Evolutionary conservation across 2,797 vertebrate genomes (phyloP), one percentile per base, ranked within the genome.

Genomic region (Vipera ursinii): DNA sequence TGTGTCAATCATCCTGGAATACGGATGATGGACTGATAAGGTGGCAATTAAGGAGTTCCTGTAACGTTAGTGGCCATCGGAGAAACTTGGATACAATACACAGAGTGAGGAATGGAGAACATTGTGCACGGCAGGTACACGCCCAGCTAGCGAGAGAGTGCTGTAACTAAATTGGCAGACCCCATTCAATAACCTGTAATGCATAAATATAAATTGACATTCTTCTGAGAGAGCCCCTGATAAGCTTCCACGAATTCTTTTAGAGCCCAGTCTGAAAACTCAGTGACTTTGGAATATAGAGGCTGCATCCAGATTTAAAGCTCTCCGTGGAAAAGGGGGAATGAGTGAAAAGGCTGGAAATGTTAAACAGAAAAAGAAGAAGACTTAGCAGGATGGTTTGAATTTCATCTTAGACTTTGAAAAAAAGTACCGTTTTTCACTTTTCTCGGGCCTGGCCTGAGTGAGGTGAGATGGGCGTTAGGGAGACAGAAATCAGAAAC

Each of bases 11-110:
- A 69, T 90, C 57, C 87, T 92, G 93, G 91, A 89, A 91, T 91
- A 63, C 93, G 60, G 86, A 94, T 94, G 95, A 95, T 91, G 94
- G 92, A 94, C 93, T 93, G 95, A 96, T 96, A 96, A 95, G 92
- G 60, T 92, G 88, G 93, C 93, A 92, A 93, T 96, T 95, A 95
- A 91, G 61, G 57, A 95, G 94, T 96, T 96, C 95, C 95, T 95
- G 93, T 90, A 53, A 65, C 53, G 82, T 93, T 93, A 28, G 44
- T 86, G 88, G 90, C 51, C 92, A 88, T 63, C 7, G 20, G 93
- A 88, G 59, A 86, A 88, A 90, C 65, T 93, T 91, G 92, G 86
- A 91, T 26, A 85, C 90, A 85, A 88, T 91, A 88, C 32, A 56
- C 0, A 6, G 86, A 22, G 32, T n/a, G n/a, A 88, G 78, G 51